phyloP scores from a whole-genome alignment of 2,888 invertebrate genomes.

The Coenonympha glycerion region DNA sequence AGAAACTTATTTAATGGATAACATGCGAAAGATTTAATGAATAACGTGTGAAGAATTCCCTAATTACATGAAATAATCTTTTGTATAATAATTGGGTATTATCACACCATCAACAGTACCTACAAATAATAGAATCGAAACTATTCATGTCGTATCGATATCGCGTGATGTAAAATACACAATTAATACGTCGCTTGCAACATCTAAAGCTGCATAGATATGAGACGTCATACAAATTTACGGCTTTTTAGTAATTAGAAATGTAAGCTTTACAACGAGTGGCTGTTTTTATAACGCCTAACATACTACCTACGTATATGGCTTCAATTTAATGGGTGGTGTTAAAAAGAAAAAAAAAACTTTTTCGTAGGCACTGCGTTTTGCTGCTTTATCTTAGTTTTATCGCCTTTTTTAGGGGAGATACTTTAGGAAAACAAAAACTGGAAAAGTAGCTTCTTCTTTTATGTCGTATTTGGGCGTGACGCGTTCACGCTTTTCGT shows the following conservation, averaged over 20 bases:
- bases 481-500: background rate
- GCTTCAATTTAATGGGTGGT: background rate
- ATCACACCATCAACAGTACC: no score
- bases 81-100: no score
- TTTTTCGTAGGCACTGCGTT: background rate
- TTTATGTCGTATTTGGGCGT: background rate
- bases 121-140: no score
- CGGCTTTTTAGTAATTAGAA: constrained; percentile 18
- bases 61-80: no score
- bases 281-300: constrained; percentile 5
- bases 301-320: no score
- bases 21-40: background rate
- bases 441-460: background rate
- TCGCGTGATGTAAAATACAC: background rate
- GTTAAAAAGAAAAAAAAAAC: background rate
- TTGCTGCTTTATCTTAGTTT: constrained; percentile 2
- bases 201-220: background rate
- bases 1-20: no score
- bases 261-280: constrained; percentile 7
- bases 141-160: background rate
- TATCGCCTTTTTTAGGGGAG: background rate
- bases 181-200: background rate
- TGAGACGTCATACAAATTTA: constrained; percentile 6
- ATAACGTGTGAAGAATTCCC: no score
- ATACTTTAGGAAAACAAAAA: background rate